Evolutionary conservation across 2,888 invertebrate species (phyloP).

Genomic region (Luperina testacea): DNA sequence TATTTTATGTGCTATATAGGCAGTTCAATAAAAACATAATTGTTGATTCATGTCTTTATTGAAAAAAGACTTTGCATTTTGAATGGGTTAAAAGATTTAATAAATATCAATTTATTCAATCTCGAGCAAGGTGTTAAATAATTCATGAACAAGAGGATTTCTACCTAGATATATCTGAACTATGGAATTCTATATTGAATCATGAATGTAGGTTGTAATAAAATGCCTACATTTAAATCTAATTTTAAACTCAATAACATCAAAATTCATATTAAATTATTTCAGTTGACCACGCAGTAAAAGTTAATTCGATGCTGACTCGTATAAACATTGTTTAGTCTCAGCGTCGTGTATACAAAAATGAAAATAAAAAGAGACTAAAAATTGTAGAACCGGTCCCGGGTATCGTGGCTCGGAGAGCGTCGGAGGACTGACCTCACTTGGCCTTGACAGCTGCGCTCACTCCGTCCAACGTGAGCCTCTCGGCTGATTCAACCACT

Average conservation of each 20-base stretch:
- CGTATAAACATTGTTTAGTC: constrained; percentile 90
- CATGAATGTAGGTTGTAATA: constrained; percentile 24
- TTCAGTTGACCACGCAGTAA: constrained; percentile 83
- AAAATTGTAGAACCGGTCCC: constrained; percentile 90
- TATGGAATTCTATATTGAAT: constrained; percentile 28
- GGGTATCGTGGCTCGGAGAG: constrained; percentile 87
- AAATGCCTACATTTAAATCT: constrained; percentile 42
- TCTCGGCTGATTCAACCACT: constrained; percentile 86
- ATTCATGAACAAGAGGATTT: constrained; percentile 37
- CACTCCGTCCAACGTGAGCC: constrained; percentile 82
- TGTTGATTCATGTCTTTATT: constrained; percentile 25
- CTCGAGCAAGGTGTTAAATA: constrained; percentile 37
- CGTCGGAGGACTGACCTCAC: constrained; percentile 89
- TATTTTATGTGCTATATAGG: constrained; percentile 12
- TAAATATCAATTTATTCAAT: constrained; percentile 46
- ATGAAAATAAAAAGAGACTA: constrained; percentile 90
- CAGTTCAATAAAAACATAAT: constrained; percentile 14
- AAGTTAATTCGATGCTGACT: constrained; percentile 88
- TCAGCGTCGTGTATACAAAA: constrained; percentile 89
- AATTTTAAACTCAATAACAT: constrained; percentile 62
- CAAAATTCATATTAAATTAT: constrained; percentile 74
- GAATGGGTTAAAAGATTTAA: constrained; percentile 37
- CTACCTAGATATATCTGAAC: constrained; percentile 22
- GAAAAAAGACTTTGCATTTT: constrained; percentile 15
- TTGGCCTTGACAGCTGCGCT: constrained; percentile 90